phyloP scores from a whole-genome alignment of 2,888 invertebrate species.

The Kryphioiulus occultus region DNA sequence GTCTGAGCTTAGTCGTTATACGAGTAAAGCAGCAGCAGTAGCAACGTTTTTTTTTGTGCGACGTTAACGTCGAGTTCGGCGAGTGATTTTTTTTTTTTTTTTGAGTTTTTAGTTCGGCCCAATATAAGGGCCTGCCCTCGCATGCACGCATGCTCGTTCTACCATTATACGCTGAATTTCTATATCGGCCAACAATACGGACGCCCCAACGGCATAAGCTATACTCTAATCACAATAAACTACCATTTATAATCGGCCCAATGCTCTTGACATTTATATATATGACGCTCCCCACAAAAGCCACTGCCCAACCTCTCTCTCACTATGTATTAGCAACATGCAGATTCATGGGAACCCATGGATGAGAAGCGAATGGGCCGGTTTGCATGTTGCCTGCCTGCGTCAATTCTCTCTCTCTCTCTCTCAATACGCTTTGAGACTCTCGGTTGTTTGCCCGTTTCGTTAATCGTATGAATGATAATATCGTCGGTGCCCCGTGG shows the following conservation, averaged over 20 bases:
- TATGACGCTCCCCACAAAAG: not conserved
- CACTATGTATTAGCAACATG: not conserved
- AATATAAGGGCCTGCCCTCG: not conserved
- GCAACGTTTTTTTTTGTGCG: too few relatives aligned
- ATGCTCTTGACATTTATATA: conserved; percentile 49
- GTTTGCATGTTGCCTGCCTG: too few relatives aligned
- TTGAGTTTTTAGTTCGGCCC: not conserved
- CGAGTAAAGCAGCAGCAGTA: too few relatives aligned
- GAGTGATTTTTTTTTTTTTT: not conserved
- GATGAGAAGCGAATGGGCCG: not conserved
- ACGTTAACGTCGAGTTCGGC: not conserved
- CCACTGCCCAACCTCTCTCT: not conserved
- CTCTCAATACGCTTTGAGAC: not conserved
- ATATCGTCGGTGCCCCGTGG: not conserved
- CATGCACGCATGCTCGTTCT: not conserved
- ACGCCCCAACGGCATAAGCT: conserved; percentile 39
- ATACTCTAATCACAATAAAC: conserved; percentile 47
- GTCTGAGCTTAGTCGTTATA: not conserved
- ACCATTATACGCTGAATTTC: not conserved
- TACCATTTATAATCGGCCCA: conserved; percentile 48
- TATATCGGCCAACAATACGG: conserved; percentile 8
- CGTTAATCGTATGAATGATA: not conserved
- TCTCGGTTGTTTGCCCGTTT: not conserved
- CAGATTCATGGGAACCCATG: conserved; percentile 36
- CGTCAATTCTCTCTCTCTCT: too few relatives aligned